Evolutionary conservation across 2,888 invertebrate species (phyloP).

Genomic region (Teleogryllus oceanicus): DNA sequence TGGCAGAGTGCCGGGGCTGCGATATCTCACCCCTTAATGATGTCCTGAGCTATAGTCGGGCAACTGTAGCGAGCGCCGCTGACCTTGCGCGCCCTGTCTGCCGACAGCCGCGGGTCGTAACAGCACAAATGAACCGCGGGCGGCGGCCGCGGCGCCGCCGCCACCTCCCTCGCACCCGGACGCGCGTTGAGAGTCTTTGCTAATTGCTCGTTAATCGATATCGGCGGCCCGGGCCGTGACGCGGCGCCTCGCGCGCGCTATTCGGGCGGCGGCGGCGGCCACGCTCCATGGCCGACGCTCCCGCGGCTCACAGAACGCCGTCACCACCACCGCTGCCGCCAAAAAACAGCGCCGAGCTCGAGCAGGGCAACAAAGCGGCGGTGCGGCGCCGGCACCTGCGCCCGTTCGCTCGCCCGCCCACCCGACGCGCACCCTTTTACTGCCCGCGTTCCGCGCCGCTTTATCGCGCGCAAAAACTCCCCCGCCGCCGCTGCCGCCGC

Average conservation of each 20-base stretch:
- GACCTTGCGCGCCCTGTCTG: no score
- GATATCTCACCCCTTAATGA: no score
- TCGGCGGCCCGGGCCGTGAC: neutral
- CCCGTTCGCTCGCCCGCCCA: neutral
- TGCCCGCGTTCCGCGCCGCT: neutral
- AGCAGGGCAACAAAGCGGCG: neutral
- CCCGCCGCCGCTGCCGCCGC: neutral
- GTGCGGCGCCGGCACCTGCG: neutral
- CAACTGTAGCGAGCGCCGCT: no score
- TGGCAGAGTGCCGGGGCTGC: no score
- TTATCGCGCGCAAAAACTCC: slow-evolving; percentile 7
- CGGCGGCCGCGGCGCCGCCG: no score
- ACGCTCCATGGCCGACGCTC: no score
- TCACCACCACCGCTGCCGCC: neutral
- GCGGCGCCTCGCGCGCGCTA: neutral
- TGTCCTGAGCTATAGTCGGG: no score
- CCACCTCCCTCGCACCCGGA: no score
- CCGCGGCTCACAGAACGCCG: neutral
- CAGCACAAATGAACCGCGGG: no score
- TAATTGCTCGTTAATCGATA: no score
- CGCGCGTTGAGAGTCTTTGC: no score
- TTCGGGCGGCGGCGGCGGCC: neutral
- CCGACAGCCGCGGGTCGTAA: no score
- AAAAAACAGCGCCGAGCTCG: neutral
- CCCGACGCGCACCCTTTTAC: neutral